Percentiles rank a stretch among this genome's conserved stretches.
phyloP scores from a whole-genome alignment of 2,888 invertebrate species.

The Drosophila infuscata region DNA sequence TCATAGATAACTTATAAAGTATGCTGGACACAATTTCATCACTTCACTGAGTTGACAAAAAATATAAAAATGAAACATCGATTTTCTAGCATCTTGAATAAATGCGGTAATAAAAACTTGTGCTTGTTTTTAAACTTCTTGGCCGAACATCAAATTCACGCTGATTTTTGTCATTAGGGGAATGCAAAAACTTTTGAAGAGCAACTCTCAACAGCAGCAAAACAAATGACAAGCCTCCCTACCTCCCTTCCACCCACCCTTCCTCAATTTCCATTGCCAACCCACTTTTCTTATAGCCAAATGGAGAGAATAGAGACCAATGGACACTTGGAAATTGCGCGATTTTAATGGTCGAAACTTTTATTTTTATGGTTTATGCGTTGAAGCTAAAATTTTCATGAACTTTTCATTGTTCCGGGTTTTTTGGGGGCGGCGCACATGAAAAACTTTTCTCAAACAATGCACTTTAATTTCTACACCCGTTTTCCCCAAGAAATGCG shows the following conservation, averaged over 20 bases:
- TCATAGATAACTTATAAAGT: background rate
- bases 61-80: background rate
- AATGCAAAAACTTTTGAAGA: slow-evolving; percentile 23
- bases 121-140: slow-evolving; percentile 46
- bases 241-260: background rate
- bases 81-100: slow-evolving; percentile 8
- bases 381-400: slow-evolving; percentile 80
- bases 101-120: slow-evolving; percentile 31
- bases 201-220: slow-evolving; percentile 57
- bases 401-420: slow-evolving; percentile 80
- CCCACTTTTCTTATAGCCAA: background rate
- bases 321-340: slow-evolving; percentile 71
- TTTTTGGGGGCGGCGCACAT: slow-evolving; percentile 55
- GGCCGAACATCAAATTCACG: slow-evolving; percentile 72
- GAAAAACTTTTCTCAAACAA: slow-evolving; percentile 73
- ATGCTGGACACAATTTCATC: background rate
- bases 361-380: slow-evolving; percentile 82
- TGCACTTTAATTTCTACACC: slow-evolving; percentile 75
- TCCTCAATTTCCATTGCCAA: background rate
- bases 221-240: slow-evolving; percentile 46
- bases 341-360: slow-evolving; percentile 79
- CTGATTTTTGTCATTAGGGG: slow-evolving; percentile 73
- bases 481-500: slow-evolving; percentile 31
- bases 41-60: background rate
- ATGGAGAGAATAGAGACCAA: slow-evolving; percentile 36